phyloP scores from a whole-genome alignment of 2,888 invertebrate genomes.

The Spodoptera exigua region DNA sequence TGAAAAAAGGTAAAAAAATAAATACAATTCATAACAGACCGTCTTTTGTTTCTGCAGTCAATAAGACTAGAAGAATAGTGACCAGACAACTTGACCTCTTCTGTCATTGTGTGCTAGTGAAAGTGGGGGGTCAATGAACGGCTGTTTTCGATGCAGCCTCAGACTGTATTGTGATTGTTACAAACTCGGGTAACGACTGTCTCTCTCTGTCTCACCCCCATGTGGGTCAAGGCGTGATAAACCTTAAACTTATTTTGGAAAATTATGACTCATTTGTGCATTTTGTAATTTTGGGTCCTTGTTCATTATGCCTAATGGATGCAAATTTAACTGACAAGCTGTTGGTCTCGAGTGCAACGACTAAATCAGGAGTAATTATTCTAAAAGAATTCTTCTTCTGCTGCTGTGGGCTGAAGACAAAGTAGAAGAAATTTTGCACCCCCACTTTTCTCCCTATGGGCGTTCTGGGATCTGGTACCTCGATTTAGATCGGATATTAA shows the following conservation, averaged over 20 bases:
- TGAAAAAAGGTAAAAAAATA: too few species aligned
- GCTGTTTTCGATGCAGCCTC: slow-evolving; percentile 27
- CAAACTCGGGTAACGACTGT: slow-evolving; percentile 31
- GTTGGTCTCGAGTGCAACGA: too few species aligned
- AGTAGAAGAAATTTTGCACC: too few species aligned
- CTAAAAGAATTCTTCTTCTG: too few species aligned
- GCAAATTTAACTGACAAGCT: too few species aligned
- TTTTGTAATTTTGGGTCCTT: neutral
- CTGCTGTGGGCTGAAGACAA: too few species aligned
- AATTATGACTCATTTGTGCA: slow-evolving; percentile 5
- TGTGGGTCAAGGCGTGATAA: slow-evolving; percentile 39
- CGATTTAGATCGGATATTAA: too few species aligned
- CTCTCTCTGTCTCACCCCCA: too few species aligned
- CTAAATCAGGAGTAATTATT: too few species aligned
- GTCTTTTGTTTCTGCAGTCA: slow-evolving; percentile 26
- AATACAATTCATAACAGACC: slow-evolving; percentile 14
- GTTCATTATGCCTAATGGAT: too few species aligned
- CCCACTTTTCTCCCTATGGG: too few species aligned
- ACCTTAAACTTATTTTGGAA: slow-evolving; percentile 2
- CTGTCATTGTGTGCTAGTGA: slow-evolving; percentile 32
- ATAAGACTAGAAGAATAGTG: slow-evolving; percentile 13
- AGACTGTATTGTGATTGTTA: slow-evolving; percentile 46
- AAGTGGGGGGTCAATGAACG: slow-evolving; percentile 44
- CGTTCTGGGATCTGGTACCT: too few species aligned
- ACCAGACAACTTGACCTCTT: slow-evolving; percentile 31